These are phyloP conservation scores for Drosophila leontia DNA, from an alignment of 1,140 invertebrate genomes.

Conservation along the genomic window DNA sequence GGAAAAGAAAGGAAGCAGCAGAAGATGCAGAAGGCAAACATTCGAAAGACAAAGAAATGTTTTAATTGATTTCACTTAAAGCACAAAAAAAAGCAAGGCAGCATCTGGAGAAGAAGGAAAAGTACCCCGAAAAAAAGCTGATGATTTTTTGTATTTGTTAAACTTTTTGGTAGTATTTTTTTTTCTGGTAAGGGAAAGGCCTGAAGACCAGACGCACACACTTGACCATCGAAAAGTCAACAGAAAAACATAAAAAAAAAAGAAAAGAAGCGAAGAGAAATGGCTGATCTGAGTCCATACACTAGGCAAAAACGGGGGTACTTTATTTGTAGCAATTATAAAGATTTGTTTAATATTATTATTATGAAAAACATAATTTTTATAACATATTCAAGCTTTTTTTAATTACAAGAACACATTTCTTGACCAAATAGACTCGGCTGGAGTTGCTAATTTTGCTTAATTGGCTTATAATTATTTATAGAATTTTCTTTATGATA, in stretches of 20 bases:
- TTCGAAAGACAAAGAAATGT: constrained; percentile 80
- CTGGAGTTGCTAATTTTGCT: background rate
- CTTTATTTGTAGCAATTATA: too few relatives aligned
- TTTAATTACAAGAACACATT: background rate
- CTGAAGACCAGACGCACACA: constrained; percentile 55
- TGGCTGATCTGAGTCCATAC: constrained; percentile 1
- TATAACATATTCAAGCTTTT: background rate
- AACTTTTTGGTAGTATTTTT: constrained; percentile 35
- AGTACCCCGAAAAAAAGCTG: constrained; percentile 52
- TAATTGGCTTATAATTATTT: too few relatives aligned
- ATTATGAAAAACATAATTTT: background rate
- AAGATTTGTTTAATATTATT: background rate
- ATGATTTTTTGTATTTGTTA: constrained; percentile 55
- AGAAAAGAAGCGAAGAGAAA: background rate
- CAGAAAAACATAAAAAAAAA: constrained; percentile 19
- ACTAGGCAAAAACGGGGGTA: background rate
- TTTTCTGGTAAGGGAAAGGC: constrained; percentile 22
- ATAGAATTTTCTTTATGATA: too few relatives aligned
- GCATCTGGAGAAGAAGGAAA: constrained; percentile 53
- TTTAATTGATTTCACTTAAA: constrained; percentile 84
- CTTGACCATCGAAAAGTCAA: constrained; percentile 73
- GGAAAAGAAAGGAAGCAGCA: constrained; percentile 36
- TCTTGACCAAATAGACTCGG: background rate
- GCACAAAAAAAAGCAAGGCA: constrained; percentile 50
- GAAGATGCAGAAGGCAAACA: constrained; percentile 70